phyloP scores from a whole-genome alignment of 2,797 vertebrate species.

The Spinibarbus caldwelli region DNA sequence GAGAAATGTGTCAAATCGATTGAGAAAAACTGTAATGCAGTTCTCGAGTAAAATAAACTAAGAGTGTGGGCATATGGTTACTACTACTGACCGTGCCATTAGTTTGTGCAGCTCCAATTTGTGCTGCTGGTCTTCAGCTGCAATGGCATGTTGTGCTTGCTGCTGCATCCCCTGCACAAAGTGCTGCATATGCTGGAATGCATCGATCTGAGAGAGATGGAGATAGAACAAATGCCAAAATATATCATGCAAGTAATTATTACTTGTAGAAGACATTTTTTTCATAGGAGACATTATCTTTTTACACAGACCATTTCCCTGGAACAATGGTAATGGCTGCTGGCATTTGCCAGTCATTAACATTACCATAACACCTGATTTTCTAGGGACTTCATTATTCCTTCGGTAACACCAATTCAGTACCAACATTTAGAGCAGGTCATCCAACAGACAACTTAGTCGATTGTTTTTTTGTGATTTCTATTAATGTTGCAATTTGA shows the following conservation, averaged over 20 bases:
- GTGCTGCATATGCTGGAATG: constrained; percentile 99
- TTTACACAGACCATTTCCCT: not conserved
- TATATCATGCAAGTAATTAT: not conserved
- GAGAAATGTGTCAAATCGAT: no score
- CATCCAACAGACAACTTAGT: not conserved
- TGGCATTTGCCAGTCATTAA: not conserved
- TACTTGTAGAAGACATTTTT: not conserved
- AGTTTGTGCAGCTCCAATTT: constrained; percentile 97
- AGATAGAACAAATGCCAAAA: not conserved
- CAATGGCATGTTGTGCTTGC: constrained; percentile 93
- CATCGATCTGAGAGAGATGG: constrained; percentile 84
- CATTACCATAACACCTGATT: not conserved
- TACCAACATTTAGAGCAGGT: not conserved
- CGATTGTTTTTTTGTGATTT: not conserved
- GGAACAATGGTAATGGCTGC: not conserved
- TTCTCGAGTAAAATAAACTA: not conserved
- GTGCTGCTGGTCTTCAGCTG: constrained; percentile 94
- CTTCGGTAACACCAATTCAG: not conserved
- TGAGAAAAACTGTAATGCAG: no score
- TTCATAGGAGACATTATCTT: not conserved
- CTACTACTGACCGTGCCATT: constrained; percentile 97
- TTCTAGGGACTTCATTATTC: not conserved
- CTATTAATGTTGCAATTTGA: not conserved
- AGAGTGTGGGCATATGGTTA: constrained; percentile 14
- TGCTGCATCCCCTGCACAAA: constrained; percentile 97